These are phyloP conservation scores for Thera obeliscata DNA, from an alignment of 2,888 invertebrate species.

Conservation along the genomic window DNA sequence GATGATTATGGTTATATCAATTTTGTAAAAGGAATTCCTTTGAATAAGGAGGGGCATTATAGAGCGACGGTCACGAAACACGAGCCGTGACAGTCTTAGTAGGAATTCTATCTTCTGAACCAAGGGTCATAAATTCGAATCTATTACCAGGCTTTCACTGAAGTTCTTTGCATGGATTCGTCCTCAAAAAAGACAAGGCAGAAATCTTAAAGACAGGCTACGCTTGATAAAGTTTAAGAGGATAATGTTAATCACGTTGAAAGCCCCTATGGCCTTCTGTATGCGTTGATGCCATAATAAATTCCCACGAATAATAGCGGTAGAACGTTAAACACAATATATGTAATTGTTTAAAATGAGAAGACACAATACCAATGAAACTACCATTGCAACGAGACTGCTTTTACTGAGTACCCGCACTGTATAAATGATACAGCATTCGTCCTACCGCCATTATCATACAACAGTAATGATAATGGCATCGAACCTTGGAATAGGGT, in stretches of 20 bases:
- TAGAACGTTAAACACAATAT: not conserved
- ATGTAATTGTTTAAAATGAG: too few species aligned
- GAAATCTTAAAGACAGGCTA: not conserved
- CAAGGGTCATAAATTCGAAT: slow-evolving; percentile 10
- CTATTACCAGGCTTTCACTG: not conserved
- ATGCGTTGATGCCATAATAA: not conserved
- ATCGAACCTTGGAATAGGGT: slow-evolving; percentile 13
- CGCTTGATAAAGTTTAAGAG: not conserved
- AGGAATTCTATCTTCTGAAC: slow-evolving; percentile 16
- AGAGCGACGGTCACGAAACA: slow-evolving; percentile 26
- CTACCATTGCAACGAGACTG: too few species aligned
- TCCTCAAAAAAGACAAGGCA: not conserved
- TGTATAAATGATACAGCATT: too few species aligned
- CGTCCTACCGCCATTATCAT: too few species aligned
- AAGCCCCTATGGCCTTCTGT: not conserved
- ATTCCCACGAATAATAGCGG: not conserved
- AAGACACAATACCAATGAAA: too few species aligned
- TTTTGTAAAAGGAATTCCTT: slow-evolving; percentile 37
- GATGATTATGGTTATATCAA: slow-evolving; percentile 32
- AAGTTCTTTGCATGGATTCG: not conserved
- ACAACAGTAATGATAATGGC: not conserved
- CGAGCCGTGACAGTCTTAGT: slow-evolving; percentile 16
- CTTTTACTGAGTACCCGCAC: too few species aligned
- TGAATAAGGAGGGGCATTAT: slow-evolving; percentile 33
- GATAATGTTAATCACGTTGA: not conserved